Percentiles rank a stretch among this genome's conserved stretches.
Evolutionary conservation across 1,140 invertebrate species (phyloP).

Genomic region (Gerris buenoi): DNA sequence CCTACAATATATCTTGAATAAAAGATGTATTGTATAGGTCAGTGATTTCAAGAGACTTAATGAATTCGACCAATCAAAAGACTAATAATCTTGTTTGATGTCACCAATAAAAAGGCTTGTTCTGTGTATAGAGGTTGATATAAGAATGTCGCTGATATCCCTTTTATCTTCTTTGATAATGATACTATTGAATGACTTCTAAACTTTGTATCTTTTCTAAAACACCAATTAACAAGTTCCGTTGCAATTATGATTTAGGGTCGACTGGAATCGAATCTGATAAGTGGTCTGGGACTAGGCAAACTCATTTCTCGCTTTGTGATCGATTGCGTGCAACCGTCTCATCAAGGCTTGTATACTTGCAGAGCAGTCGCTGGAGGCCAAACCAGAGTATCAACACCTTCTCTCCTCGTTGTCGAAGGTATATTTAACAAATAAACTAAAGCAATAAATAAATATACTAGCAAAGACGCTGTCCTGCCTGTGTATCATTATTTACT

Average conservation of each 20-base stretch:
- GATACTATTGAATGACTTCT: background rate
- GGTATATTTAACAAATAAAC: slow-evolving; percentile 27
- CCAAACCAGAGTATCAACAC: slow-evolving; percentile 34
- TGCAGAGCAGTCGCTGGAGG: slow-evolving; percentile 51
- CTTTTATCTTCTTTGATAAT: background rate
- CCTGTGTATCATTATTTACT: too few relatives aligned
- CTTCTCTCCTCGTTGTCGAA: slow-evolving; percentile 30
- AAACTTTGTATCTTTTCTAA: background rate
- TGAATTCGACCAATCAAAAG: too few relatives aligned
- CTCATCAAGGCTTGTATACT: slow-evolving; percentile 45
- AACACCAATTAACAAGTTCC: background rate
- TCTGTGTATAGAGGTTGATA: background rate
- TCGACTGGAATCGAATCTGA: slow-evolving; percentile 16
- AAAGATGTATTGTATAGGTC: too few relatives aligned
- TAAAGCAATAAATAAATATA: too few relatives aligned
- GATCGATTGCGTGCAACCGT: slow-evolving; percentile 39
- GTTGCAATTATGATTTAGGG: background rate
- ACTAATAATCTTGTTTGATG: background rate
- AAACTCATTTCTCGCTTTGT: slow-evolving; percentile 47
- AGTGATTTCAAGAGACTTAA: too few relatives aligned
- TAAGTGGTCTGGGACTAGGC: slow-evolving; percentile 33
- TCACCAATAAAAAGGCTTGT: background rate
- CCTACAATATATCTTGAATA: too few relatives aligned
- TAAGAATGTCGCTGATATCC: background rate
- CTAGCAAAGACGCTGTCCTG: too few relatives aligned